These are phyloP conservation scores for Mugil cephalus DNA, from an alignment of 2,113 vertebrate species.

Conservation along the genomic window DNA sequence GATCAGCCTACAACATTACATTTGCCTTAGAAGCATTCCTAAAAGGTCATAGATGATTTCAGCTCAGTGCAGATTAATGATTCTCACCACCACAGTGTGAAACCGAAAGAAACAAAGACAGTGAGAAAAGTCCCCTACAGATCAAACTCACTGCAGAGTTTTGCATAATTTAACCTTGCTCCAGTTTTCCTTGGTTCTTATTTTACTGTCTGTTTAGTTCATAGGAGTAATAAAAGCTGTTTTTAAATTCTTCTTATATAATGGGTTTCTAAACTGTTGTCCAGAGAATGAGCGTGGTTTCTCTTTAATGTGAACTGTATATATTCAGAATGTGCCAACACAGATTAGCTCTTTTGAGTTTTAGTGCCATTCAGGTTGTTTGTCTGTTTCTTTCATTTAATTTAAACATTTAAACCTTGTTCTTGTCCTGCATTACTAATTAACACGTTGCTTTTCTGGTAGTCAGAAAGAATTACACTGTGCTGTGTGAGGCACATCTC, in stretches of 20 bases:
- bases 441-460: no score
- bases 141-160: background rate
- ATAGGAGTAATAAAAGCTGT: background rate
- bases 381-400: background rate
- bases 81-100: background rate
- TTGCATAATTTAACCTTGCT: conserved; percentile 22
- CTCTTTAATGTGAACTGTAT: no score
- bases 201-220: background rate
- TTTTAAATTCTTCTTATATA: background rate
- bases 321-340: no score
- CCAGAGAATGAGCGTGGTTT: no score
- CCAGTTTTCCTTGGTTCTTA: background rate
- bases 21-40: background rate
- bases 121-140: background rate
- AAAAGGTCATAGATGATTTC: background rate
- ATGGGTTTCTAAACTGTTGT: no score
- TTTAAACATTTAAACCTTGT: background rate
- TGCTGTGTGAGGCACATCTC: background rate
- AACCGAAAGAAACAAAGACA: background rate
- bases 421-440: conserved; percentile 4
- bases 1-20: no score
- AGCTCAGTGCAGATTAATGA: background rate
- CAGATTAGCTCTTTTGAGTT: no score
- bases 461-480: no score
- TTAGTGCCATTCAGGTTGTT: no score